Conservation (phyloP, 1,140 invertebrate genomes). For the Brachionus koreanus region DNA sequence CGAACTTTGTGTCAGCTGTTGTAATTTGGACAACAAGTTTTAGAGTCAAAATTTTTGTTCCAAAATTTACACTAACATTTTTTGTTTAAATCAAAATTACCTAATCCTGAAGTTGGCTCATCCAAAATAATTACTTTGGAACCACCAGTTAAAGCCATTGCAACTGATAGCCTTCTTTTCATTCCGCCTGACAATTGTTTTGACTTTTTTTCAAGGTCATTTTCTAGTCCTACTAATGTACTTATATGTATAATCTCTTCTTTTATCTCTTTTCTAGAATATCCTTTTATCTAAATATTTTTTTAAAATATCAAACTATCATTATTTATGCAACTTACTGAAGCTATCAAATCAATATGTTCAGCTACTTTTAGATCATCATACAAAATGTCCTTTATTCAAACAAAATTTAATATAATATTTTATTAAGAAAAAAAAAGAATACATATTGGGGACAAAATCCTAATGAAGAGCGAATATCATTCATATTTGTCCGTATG, state of each 20-base stretch:
- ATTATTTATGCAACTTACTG: conserved; percentile 50
- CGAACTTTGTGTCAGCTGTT: no score
- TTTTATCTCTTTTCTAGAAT: conserved; percentile 61
- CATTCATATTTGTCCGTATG: conserved; percentile 32
- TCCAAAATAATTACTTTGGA: conserved; percentile 40
- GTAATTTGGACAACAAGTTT: no score
- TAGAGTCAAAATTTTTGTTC: no score
- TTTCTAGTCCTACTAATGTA: conserved; percentile 61
- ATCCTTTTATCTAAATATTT: conserved; percentile 65
- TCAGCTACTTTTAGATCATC: conserved; percentile 80
- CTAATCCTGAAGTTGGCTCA: conserved; percentile 37
- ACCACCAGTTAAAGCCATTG: conserved; percentile 15
- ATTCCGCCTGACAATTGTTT: conserved; percentile 59
- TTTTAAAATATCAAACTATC: not conserved
- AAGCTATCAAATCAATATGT: conserved; percentile 79
- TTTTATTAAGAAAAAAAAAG: not conserved
- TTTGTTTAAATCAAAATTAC: not conserved
- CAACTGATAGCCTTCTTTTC: conserved; percentile 37
- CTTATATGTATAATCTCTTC: conserved; percentile 60
- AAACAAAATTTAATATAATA: conserved; percentile 34
- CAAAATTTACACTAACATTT: conserved; percentile 62
- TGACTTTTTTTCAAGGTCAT: conserved; percentile 66
- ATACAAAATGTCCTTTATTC: conserved; percentile 71
- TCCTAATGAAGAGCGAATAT: conserved; percentile 19
- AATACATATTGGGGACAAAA: conserved; percentile 44